Conservation (phyloP, 2,113 vertebrate species). For the Scartelaos histophorus region DNA sequence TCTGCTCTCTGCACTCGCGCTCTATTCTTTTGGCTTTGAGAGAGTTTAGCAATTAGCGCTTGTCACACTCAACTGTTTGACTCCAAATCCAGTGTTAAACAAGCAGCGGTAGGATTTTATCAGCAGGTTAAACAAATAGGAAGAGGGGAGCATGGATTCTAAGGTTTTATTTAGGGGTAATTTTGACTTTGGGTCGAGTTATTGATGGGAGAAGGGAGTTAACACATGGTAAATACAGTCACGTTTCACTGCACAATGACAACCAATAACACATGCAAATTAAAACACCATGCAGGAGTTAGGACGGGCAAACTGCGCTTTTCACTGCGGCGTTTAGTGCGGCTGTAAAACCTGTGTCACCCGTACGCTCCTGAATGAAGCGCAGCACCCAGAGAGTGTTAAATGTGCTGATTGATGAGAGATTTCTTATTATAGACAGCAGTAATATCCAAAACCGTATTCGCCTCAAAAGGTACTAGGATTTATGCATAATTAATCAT, state of each 20-base stretch:
- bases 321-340: constrained; percentile 44
- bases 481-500: constrained; percentile 1
- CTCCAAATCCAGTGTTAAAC: constrained; percentile 32
- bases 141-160: constrained; percentile 10
- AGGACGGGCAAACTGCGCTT: constrained; percentile 40
- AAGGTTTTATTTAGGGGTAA: constrained; percentile 17
- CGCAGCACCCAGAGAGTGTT: neutral
- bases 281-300: constrained; percentile 32
- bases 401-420: constrained; percentile 3
- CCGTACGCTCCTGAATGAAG: neutral
- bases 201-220: constrained; percentile 42
- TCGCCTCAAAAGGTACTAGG: neutral
- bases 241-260: constrained; percentile 73
- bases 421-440: neutral
- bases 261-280: constrained; percentile 52
- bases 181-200: constrained; percentile 42
- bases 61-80: constrained; percentile 28
- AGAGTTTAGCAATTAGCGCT: constrained; percentile 40
- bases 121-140: constrained; percentile 25
- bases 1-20: constrained; percentile 70
- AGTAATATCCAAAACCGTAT: neutral
- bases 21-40: constrained; percentile 4
- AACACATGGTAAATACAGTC: constrained; percentile 65
- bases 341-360: constrained; percentile 15
- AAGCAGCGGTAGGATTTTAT: constrained; percentile 26